These are phyloP conservation scores for Polydesmus complanatus DNA, from an alignment of 2,888 invertebrate genomes.

Conservation along the genomic window DNA sequence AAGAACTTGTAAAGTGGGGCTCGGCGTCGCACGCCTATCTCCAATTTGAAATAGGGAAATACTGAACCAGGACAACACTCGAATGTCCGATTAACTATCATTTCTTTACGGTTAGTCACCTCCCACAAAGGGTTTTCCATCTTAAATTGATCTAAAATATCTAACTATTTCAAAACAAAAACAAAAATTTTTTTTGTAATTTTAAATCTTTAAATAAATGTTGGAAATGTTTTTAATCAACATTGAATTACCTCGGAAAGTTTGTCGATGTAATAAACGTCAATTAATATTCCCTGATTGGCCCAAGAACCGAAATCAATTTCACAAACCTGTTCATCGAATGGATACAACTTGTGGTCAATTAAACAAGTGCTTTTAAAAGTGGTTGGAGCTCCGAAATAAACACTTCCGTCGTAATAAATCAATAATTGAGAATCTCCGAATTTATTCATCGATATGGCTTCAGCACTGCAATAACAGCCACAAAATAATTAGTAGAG, in stretches of 20 bases:
- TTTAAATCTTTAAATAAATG: no score
- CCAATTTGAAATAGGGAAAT: neutral
- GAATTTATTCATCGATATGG: neutral
- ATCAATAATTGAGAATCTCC: neutral
- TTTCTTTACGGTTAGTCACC: neutral
- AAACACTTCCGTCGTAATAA: neutral
- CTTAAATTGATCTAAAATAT: neutral
- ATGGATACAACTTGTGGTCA: slow-evolving; percentile 11
- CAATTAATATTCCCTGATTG: neutral
- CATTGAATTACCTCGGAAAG: neutral
- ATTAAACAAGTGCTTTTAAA: neutral
- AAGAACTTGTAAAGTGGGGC: slow-evolving; percentile 1
- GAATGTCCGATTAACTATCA: neutral
- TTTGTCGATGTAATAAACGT: neutral
- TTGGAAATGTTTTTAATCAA: no score
- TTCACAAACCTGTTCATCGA: slow-evolving; percentile 8
- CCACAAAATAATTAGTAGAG: no score
- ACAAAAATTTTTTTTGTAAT: neutral
- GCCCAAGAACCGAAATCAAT: slow-evolving; percentile 8
- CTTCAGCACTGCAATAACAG: neutral
- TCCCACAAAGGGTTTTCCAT: neutral
- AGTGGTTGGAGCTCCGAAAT: neutral
- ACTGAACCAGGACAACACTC: neutral
- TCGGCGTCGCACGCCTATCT: neutral
- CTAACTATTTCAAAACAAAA: neutral